These are phyloP conservation scores for Eucidaris tribuloides DNA, from an alignment of 35 echinoderm and acorn worm species.

Conservation along the genomic window DNA sequence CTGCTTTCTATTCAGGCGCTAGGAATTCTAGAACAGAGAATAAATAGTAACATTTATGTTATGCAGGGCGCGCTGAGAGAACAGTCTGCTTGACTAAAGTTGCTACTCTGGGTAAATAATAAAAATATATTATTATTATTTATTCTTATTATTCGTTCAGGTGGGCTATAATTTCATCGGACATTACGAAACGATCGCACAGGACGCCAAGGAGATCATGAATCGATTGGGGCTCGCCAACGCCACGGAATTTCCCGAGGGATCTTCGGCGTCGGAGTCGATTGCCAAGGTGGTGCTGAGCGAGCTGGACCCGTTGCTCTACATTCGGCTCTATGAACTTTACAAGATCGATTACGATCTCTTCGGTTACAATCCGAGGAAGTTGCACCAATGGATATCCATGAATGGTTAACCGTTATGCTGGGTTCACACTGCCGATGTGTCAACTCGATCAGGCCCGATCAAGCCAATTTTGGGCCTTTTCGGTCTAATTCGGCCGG, in stretches of 20 bases:
- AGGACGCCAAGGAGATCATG: conserved; percentile 54
- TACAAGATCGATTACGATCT: conserved; percentile 60
- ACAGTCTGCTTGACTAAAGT: no score
- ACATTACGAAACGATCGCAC: conserved; percentile 63
- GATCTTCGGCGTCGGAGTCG: background rate
- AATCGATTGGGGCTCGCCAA: background rate
- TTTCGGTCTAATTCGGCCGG: no score
- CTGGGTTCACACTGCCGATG: no score
- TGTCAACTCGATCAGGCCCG: no score
- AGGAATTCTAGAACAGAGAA: no score
- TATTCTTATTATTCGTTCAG: background rate
- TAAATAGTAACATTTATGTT: no score
- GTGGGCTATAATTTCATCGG: conserved; percentile 71
- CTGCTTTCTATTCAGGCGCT: no score
- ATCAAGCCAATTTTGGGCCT: no score
- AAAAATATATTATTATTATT: no score
- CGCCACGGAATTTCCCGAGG: background rate
- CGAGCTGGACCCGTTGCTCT: conserved; percentile 7
- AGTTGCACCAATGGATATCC: conserved; percentile 19
- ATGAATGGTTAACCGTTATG: no score
- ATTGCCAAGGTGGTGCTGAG: conserved; percentile 21
- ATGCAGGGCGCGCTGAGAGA: no score
- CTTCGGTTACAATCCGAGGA: conserved; percentile 57
- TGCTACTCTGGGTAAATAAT: no score
- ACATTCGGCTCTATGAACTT: conserved; percentile 25